Evolutionary conservation across 2,888 invertebrate species (phyloP).

Genomic region (Eilema griseolum): DNA sequence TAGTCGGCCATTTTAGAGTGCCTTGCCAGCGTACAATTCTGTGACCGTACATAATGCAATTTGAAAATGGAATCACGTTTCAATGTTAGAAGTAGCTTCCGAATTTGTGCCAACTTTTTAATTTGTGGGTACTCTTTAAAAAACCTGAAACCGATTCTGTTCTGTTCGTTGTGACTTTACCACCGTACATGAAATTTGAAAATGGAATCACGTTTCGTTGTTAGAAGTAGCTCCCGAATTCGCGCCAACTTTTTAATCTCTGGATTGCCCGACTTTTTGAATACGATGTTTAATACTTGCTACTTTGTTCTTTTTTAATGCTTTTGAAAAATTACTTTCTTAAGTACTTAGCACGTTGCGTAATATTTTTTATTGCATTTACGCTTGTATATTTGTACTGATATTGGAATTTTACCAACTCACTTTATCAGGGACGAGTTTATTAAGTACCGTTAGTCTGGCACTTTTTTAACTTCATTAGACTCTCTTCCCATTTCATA

Average conservation of each 20-base stretch:
- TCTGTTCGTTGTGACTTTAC: not conserved
- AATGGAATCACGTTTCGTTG: slow-evolving; percentile 11
- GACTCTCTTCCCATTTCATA: not conserved
- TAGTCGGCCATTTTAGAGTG: too few relatives aligned
- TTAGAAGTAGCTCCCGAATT: not conserved
- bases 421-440: too few relatives aligned
- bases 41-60: too few relatives aligned
- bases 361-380: not conserved
- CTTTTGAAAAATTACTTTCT: not conserved
- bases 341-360: not conserved
- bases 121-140: too few relatives aligned
- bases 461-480: not conserved
- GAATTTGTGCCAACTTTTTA: too few relatives aligned
- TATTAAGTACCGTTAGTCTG: not conserved
- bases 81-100: too few relatives aligned
- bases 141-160: too few relatives aligned
- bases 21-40: too few relatives aligned
- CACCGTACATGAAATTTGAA: not conserved
- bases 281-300: slow-evolving; percentile 2
- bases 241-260: not conserved
- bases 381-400: not conserved
- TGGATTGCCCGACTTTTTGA: not conserved
- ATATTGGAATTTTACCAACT: not conserved
- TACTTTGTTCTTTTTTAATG: not conserved
- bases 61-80: too few relatives aligned